phyloP scores from a whole-genome alignment of 2,113 vertebrate species.

The Felis catus region DNA sequence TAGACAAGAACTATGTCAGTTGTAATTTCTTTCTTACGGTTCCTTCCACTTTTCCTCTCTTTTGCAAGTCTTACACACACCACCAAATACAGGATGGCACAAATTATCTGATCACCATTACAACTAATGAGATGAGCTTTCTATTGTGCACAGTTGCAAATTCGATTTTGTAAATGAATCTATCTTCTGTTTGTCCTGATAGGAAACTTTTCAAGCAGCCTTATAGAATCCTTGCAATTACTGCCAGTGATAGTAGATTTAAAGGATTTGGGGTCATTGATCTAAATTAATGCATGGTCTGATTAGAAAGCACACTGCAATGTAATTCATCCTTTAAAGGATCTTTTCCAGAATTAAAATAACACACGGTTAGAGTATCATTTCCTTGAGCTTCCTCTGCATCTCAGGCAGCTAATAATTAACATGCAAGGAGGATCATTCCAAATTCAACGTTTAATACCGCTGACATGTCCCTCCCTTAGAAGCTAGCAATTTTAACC shows the following conservation, averaged over 20 bases:
- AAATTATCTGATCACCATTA: conserved; percentile 25
- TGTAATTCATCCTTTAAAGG: conserved; percentile 47
- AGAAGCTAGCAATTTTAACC: conserved; percentile 79
- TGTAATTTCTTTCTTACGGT: neutral
- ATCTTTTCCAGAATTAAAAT: conserved; percentile 76
- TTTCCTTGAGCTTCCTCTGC: conserved; percentile 70
- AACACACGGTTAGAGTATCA: conserved; percentile 14
- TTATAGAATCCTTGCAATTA: conserved; percentile 71
- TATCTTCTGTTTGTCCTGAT: conserved; percentile 62
- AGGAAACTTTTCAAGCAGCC: conserved; percentile 62
- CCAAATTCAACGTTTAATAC: conserved; percentile 69
- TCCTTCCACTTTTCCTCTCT: neutral
- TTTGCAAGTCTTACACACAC: neutral
- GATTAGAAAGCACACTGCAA: conserved; percentile 66
- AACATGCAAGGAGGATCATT: conserved; percentile 74
- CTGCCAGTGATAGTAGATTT: conserved; percentile 61
- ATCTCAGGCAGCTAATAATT: conserved; percentile 75
- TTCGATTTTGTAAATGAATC: conserved; percentile 71
- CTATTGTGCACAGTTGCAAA: conserved; percentile 55
- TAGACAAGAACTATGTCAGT: neutral
- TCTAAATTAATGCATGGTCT: conserved; percentile 77
- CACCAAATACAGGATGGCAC: neutral
- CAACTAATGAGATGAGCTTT: conserved; percentile 46
- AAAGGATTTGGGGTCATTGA: conserved; percentile 71
- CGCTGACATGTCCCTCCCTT: conserved; percentile 57